Percentiles rank a stretch among this genome's conserved stretches.
Evolutionary conservation across 2,888 invertebrate species (phyloP).

Genomic region (Parnassius smintheus): DNA sequence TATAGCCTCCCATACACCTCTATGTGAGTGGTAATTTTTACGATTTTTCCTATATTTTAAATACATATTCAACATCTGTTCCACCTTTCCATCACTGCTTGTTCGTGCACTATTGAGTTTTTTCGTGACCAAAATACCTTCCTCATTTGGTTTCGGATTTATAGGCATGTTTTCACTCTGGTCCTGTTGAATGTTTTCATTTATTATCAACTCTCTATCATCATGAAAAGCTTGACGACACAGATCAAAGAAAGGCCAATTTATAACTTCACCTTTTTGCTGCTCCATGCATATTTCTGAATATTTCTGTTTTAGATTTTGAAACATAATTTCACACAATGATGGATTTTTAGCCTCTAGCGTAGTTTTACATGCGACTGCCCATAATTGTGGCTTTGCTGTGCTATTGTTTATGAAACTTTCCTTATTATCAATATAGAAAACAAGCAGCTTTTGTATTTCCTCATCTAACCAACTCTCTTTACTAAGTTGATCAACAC

Average conservation of each 20-base stretch:
- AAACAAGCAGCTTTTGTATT: constrained; percentile 56
- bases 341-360: constrained; percentile 52
- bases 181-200: constrained; percentile 23
- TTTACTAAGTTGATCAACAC: constrained; percentile 32
- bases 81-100: constrained; percentile 53
- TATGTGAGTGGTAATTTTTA: constrained; percentile 50
- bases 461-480: constrained; percentile 61
- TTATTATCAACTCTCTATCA: constrained; percentile 38
- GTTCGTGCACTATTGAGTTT: constrained; percentile 38
- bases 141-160: constrained; percentile 23
- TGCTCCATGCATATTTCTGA: constrained; percentile 43
- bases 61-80: constrained; percentile 59
- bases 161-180: constrained; percentile 23
- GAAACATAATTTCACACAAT: constrained; percentile 55
- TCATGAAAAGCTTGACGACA: constrained; percentile 67
- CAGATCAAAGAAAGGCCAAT: constrained; percentile 57
- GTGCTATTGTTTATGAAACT: constrained; percentile 53
- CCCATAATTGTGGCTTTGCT: constrained; percentile 62
- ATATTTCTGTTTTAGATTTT: constrained; percentile 53
- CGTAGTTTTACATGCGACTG: constrained; percentile 69
- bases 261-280: constrained; percentile 43
- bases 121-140: constrained; percentile 45
- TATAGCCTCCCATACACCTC: constrained; percentile 64
- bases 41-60: constrained; percentile 56
- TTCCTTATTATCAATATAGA: constrained; percentile 69